Conservation (phyloP, 2,888 invertebrate genomes). For the Sipha maydis region DNA sequence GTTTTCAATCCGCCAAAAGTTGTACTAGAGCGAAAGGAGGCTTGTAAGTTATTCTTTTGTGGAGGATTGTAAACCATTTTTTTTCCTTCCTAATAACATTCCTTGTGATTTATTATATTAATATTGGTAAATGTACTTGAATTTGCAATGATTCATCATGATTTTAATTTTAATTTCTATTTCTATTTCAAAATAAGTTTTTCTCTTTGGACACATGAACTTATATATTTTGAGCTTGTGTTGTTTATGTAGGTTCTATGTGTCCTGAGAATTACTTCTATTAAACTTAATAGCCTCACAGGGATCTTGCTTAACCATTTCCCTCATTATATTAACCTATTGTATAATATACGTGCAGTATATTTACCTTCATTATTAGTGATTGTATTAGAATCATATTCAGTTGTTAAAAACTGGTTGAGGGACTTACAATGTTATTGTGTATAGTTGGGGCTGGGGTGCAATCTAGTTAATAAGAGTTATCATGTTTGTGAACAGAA, state of each 20-base stretch:
- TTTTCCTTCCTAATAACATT: background rate
- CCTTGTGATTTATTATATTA: background rate
- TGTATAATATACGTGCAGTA: background rate
- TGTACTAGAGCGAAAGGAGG: conserved; percentile 61
- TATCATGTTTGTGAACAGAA: conserved; percentile 34
- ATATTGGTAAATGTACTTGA: background rate
- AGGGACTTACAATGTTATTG: background rate
- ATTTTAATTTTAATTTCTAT: background rate
- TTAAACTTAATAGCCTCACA: conserved; percentile 16
- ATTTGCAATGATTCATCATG: too few relatives aligned
- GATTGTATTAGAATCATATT: too few relatives aligned
- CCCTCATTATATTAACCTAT: background rate
- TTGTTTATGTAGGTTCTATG: conserved; percentile 36
- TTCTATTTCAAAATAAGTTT: background rate
- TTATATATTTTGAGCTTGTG: conserved; percentile 48
- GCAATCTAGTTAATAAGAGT: background rate
- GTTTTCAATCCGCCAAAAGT: conserved; percentile 52
- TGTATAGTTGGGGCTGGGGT: background rate
- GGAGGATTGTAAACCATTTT: conserved; percentile 20
- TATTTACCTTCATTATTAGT: background rate
- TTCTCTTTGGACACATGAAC: conserved; percentile 59
- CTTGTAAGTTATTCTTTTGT: conserved; percentile 61
- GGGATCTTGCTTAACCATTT: conserved; percentile 10
- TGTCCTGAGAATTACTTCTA: conserved; percentile 46
- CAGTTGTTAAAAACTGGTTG: background rate